These are phyloP conservation scores for Porites divaricata DNA, from an alignment of 92 coral and sea anemone genomes.

Conservation along the genomic window DNA sequence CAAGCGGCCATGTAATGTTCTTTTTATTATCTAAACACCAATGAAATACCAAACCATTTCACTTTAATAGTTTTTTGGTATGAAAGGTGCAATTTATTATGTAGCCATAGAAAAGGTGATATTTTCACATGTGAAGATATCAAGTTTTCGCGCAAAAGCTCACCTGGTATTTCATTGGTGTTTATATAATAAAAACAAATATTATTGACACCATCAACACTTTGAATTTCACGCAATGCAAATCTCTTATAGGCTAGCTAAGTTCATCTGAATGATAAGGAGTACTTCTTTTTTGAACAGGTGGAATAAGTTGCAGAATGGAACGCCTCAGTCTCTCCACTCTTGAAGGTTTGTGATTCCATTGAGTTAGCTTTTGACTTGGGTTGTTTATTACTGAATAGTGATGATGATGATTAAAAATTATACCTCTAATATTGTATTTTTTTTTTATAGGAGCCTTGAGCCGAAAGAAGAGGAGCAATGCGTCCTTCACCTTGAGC, in stretches of 20 bases:
- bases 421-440: background rate
- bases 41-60: too few relatives aligned
- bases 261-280: background rate
- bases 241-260: background rate
- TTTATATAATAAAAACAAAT: too few relatives aligned
- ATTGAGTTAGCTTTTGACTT: background rate
- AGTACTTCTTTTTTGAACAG: slow-evolving; percentile 1
- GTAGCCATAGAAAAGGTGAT: too few relatives aligned
- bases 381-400: background rate
- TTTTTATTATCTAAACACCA: too few relatives aligned
- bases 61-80: too few relatives aligned
- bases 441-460: slow-evolving; percentile 53
- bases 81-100: too few relatives aligned
- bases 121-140: too few relatives aligned
- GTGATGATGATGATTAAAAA: background rate
- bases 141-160: too few relatives aligned
- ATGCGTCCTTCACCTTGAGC: slow-evolving; percentile 53
- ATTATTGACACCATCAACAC: background rate
- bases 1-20: too few relatives aligned
- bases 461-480: slow-evolving; percentile 72
- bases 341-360: slow-evolving; percentile 76
- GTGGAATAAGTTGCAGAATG: slow-evolving; percentile 92
- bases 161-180: too few relatives aligned
- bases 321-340: slow-evolving; percentile 96
- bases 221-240: too few relatives aligned